Evolutionary conservation across 2,113 vertebrate genomes (phyloP).

Genomic region (Microcebus jonahi): DNA sequence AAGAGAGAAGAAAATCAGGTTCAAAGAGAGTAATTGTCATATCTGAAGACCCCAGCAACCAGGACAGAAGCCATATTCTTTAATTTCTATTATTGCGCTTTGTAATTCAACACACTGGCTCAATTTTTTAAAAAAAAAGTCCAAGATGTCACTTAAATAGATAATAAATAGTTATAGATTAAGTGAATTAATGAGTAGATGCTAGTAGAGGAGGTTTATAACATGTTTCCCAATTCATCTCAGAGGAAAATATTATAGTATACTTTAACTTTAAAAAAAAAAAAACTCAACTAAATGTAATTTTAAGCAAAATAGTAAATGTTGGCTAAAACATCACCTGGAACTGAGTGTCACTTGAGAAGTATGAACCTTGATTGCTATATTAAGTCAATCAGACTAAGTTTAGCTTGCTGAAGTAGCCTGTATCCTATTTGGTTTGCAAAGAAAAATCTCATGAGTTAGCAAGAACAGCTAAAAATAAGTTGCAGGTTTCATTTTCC

Average conservation of each 20-base stretch:
- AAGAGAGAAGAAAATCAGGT: conserved; percentile 3
- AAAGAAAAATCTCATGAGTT: conserved; percentile 73
- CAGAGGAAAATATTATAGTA: neutral
- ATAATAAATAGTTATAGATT: neutral
- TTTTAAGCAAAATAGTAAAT: conserved; percentile 53
- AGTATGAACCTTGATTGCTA: neutral
- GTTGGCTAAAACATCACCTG: neutral
- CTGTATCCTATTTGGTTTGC: conserved; percentile 62
- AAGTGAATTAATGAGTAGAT: neutral
- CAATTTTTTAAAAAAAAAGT: neutral
- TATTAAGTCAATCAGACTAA: conserved; percentile 52
- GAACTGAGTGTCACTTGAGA: neutral
- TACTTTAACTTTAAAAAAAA: neutral
- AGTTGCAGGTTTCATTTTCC: conserved; percentile 75
- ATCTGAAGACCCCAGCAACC: neutral
- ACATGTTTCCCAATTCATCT: neutral
- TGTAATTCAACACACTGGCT: neutral
- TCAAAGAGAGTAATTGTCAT: neutral
- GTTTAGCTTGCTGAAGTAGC: conserved; percentile 26
- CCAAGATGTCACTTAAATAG: conserved; percentile 1
- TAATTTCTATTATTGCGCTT: neutral
- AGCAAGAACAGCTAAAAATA: conserved; percentile 75
- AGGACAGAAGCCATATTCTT: neutral
- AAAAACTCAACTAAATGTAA: conserved; percentile 24
- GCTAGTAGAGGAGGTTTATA: neutral